Percentiles rank a stretch among this genome's conserved stretches.
Evolutionary conservation across 2,113 vertebrate genomes (phyloP).

Genomic region (Telmatochromis sp.): DNA sequence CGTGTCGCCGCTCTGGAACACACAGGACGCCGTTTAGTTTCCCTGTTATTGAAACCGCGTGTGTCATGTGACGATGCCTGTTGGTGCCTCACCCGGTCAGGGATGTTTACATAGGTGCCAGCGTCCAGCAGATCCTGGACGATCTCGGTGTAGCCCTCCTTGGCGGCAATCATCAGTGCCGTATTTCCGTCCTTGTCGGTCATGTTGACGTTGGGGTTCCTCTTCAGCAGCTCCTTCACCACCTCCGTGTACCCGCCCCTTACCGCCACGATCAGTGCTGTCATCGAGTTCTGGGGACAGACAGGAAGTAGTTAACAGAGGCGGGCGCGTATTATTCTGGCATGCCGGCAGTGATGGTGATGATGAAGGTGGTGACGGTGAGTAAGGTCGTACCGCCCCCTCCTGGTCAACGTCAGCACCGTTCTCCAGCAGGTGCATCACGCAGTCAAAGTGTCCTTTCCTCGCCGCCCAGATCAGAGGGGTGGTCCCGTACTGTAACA

Average conservation of each 20-base stretch:
- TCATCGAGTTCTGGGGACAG: conserved; percentile 88
- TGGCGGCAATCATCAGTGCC: conserved; percentile 93
- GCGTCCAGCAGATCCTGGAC: conserved; percentile 95
- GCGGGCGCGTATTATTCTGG: neutral
- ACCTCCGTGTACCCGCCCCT: conserved; percentile 88
- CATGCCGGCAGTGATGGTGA: neutral
- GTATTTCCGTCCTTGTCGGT: conserved; percentile 98
- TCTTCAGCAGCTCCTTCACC: conserved; percentile 94
- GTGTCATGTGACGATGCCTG: neutral
- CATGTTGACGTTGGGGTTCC: conserved; percentile 94
- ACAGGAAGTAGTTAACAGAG: neutral
- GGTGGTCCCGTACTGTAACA: conserved; percentile 88
- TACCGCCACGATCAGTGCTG: conserved; percentile 93
- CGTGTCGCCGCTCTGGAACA: conserved; percentile 87
- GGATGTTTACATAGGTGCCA: conserved; percentile 95
- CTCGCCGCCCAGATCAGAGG: conserved; percentile 93
- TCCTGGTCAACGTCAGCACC: conserved; percentile 97
- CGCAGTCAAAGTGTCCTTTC: conserved; percentile 90
- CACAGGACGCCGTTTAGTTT: neutral
- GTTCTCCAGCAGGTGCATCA: conserved; percentile 88
- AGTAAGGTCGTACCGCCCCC: conserved; percentile 79
- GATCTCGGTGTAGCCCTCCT: conserved; percentile 93
- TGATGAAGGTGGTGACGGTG: neutral
- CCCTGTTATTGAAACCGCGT: neutral
- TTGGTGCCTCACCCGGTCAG: conserved; percentile 79